A percentile compares a stretch with the other conserved stretches of the same genome.
Evolutionary conservation across 2,888 invertebrate genomes (phyloP).

Genomic region (Drosophila mayaguana): DNA sequence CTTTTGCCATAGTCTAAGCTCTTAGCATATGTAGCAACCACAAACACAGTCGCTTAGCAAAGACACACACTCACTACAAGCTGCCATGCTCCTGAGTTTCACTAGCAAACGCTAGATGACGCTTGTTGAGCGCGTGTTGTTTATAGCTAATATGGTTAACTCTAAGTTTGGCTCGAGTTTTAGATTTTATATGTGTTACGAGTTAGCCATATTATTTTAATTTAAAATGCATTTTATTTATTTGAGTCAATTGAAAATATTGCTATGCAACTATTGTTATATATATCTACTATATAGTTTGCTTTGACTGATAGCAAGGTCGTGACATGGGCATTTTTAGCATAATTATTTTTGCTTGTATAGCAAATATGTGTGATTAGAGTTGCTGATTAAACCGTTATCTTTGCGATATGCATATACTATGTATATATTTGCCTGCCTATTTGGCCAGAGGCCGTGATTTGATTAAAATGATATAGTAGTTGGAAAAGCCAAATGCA

Average conservation of each 20-base stretch:
- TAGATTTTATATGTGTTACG: background rate
- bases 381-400: constrained; percentile 17
- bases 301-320: constrained; percentile 1
- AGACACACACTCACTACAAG: constrained; percentile 17
- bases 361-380: constrained; percentile 12
- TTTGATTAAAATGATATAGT: constrained; percentile 28
- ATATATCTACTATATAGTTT: background rate
- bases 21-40: constrained; percentile 16
- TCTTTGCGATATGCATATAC: constrained; percentile 7
- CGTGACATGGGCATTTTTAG: background rate
- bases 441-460: constrained; percentile 7
- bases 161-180: background rate
- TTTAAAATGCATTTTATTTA: background rate
- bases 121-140: background rate
- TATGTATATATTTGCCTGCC: background rate
- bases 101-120: constrained; percentile 30
- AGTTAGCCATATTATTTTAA: background rate
- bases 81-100: background rate
- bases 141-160: background rate
- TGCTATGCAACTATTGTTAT: background rate
- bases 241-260: too few species aligned
- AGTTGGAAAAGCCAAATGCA: constrained; percentile 45
- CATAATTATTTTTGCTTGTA: background rate
- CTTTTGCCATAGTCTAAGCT: constrained; percentile 11
- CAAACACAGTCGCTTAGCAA: constrained; percentile 16